Conservation (phyloP, 2,113 vertebrate species). For the Tympanuchus pallidicinctus region DNA sequence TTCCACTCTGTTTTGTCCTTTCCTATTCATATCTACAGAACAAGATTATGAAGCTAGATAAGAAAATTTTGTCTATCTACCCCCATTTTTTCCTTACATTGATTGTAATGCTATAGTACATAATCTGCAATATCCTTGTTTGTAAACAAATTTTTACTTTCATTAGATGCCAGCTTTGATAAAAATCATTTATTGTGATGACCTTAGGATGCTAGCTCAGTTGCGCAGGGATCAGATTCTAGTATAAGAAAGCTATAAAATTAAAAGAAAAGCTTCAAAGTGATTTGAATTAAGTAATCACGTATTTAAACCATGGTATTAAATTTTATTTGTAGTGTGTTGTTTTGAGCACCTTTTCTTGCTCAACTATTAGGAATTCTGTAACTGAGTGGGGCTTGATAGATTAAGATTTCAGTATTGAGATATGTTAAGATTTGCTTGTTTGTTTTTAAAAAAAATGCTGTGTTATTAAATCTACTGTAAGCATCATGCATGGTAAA, state of each 20-base stretch:
- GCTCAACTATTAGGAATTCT: background rate
- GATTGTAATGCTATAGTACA: background rate
- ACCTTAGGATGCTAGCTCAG: background rate
- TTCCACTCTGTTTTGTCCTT: background rate
- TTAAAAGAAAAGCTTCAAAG: background rate
- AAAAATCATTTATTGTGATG: background rate
- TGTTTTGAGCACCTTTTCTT: background rate
- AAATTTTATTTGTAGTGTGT: background rate
- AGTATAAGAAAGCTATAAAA: background rate
- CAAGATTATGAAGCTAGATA: background rate
- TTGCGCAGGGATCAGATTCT: background rate
- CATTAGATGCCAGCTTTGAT: background rate
- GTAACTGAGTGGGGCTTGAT: background rate
- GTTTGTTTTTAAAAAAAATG: background rate
- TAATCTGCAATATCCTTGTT: background rate
- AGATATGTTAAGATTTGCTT: background rate
- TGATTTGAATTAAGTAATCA: background rate
- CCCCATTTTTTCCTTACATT: background rate
- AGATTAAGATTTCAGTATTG: background rate
- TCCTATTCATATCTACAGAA: background rate
- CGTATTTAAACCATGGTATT: background rate
- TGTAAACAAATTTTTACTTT: background rate
- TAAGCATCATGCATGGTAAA: background rate
- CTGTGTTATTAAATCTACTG: background rate
- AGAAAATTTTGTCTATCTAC: background rate